These are phyloP conservation scores for Podocnemis expansa DNA, from an alignment of 2,113 vertebrate species.

Conservation along the genomic window DNA sequence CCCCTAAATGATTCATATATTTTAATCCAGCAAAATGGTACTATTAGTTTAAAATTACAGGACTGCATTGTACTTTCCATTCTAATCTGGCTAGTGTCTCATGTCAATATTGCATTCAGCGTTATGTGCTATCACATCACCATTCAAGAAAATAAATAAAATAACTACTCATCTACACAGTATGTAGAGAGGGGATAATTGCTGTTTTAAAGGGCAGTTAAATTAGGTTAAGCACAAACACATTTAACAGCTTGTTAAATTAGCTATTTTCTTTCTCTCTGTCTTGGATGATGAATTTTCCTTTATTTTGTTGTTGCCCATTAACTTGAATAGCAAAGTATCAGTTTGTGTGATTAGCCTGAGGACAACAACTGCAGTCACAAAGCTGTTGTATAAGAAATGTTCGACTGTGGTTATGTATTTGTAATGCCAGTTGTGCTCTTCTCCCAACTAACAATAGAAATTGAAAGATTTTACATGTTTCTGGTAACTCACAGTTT, in stretches of 20 bases:
- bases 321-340: background rate
- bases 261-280: background rate
- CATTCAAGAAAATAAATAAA: background rate
- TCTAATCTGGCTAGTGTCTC: background rate
- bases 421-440: background rate
- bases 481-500: background rate
- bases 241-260: background rate
- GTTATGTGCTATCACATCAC: background rate
- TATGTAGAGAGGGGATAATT: background rate
- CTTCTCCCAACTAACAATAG: background rate
- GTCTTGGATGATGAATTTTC: background rate
- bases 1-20: background rate
- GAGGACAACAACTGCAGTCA: background rate
- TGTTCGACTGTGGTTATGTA: background rate
- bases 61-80: background rate
- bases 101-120: background rate
- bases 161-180: background rate
- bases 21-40: background rate
- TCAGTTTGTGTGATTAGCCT: background rate
- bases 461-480: background rate
- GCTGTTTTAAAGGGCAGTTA: background rate
- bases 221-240: background rate
- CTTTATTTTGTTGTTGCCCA: background rate
- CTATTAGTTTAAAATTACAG: background rate
- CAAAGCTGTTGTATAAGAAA: background rate